These are phyloP conservation scores for Cephalotes varians DNA, from an alignment of 2,888 invertebrate genomes.

Conservation along the genomic window DNA sequence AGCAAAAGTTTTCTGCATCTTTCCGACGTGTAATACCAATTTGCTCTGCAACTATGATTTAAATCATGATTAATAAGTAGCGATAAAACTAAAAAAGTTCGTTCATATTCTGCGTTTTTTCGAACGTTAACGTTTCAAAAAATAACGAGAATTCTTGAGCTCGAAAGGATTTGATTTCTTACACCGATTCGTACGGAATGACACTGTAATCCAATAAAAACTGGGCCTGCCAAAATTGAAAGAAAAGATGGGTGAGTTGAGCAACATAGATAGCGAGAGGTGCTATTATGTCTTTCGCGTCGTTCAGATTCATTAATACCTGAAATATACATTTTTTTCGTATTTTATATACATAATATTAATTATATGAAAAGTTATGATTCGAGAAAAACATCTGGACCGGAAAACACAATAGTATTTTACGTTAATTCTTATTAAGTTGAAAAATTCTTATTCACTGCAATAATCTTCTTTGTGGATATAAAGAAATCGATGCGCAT, in stretches of 20 bases:
- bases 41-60: constrained; percentile 31
- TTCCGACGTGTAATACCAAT: constrained; percentile 43
- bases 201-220: constrained; percentile 32
- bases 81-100: not conserved
- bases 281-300: constrained; percentile 33
- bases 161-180: constrained; percentile 17
- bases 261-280: constrained; percentile 23
- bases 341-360: not conserved
- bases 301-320: constrained; percentile 40
- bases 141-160: not conserved
- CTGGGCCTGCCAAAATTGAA: constrained; percentile 49
- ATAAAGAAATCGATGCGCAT: not conserved
- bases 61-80: not conserved
- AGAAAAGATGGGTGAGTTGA: constrained; percentile 44
- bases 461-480: not conserved
- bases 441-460: not conserved
- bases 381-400: not conserved
- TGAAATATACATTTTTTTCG: not conserved
- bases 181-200: constrained; percentile 27
- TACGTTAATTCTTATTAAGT: not conserved
- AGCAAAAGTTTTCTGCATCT: constrained; percentile 44
- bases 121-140: not conserved
- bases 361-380: not conserved
- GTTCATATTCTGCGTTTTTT: not conserved
- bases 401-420: not conserved